Base-by-base conservation (phyloP, 2,113 vertebrate species). In the Ahaetulla prasina region DNA sequence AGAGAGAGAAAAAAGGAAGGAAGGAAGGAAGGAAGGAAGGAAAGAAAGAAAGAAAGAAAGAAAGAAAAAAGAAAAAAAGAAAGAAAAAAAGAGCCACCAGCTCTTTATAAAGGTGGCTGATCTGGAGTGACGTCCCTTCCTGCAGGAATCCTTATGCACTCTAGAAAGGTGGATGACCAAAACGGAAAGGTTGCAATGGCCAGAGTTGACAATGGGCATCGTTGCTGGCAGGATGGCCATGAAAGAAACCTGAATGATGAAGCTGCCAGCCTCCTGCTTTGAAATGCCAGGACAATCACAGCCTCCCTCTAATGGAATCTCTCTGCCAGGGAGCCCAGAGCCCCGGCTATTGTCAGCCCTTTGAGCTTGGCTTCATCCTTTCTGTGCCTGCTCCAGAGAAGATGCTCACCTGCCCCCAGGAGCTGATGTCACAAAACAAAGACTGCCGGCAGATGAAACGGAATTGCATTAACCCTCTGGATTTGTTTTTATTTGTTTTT, bases 261-360 rank as follows among this genome's bases (percentile, higher is more conserved):
- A 94, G 92, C 95, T 95, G n/a, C 95, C 95, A 95, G 96, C 94
- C 94, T 95, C 96, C 74, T 92, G 92, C 95, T 89, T 93, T 89
- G 96, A 96, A 96, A 96, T 50, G n/a, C 35, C 91, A 89, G 93
- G 93, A 88, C 96, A 97, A 94, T 95, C 95, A 94, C 94, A 93
- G 95, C 57, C 95, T 95, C 94, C 92, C 10, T 94, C 93, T 96
- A 96, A 96, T 95, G 95, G 96, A 92, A 95, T 95, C 95, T 94
- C 92, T 94, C 91, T 8, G 3, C 68, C 0, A 18, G 18, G 35
- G 92, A 94, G 95, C 95, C 90, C 92, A 95, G 93, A 95, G 89
- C 74, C 87, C 94, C 84, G 30, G 55, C 80, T 95, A 89, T 94
- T 5, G 22, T 92, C 96, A 93, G 94, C 45, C 45, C 45, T 47